A percentile compares a stretch with the other conserved stretches of the same genome.
phyloP scores from a whole-genome alignment of 2,797 vertebrate genomes.

The Myotis daubentonii region DNA sequence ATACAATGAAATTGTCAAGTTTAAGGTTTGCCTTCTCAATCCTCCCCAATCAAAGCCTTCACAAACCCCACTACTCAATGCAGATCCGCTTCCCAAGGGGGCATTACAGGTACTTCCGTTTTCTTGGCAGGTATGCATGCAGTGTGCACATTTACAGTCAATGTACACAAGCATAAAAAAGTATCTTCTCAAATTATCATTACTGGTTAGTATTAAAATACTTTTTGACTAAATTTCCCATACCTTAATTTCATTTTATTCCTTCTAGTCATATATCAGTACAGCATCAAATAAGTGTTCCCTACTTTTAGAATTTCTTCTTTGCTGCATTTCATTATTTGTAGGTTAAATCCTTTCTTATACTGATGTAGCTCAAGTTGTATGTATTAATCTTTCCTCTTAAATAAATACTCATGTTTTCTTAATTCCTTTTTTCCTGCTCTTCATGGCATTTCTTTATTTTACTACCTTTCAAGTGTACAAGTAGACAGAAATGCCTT shows the following conservation, averaged over 20 bases:
- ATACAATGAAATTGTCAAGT: not conserved
- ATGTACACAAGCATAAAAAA: not conserved
- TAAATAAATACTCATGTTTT: not conserved
- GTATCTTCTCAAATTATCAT: not conserved
- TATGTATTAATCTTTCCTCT: slow-evolving; percentile 29
- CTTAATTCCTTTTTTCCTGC: not conserved
- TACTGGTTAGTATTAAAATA: not conserved
- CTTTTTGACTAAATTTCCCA: not conserved
- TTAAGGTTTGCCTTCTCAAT: not conserved
- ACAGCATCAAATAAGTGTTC: not conserved
- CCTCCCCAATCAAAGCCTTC: not conserved
- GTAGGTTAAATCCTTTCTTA: not conserved
- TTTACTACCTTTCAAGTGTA: not conserved
- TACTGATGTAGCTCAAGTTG: not conserved
- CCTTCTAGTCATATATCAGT: not conserved
- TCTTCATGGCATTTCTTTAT: not conserved
- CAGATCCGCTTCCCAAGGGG: not conserved
- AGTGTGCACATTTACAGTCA: not conserved
- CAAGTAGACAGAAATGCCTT: not conserved
- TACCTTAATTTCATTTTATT: slow-evolving; percentile 28
- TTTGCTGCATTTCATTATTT: slow-evolving; percentile 16
- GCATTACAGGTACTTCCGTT: not conserved
- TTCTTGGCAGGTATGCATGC: not conserved
- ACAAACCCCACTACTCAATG: not conserved
- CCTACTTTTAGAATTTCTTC: not conserved